Base-by-base conservation (phyloP, 2,888 invertebrate genomes). In the Sinhomidia bicolor region DNA sequence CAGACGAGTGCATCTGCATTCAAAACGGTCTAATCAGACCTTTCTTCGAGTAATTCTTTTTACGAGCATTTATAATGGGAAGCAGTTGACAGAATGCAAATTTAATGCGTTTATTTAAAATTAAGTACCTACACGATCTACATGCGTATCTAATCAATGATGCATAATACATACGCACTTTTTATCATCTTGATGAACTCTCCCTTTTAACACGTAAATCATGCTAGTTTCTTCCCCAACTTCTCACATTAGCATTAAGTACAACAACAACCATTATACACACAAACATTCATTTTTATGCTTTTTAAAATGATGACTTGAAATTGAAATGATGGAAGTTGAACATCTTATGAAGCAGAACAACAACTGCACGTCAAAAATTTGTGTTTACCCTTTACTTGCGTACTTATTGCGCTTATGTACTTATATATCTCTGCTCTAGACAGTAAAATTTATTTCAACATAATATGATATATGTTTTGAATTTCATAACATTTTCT, bases 131-230 rank as follows among this genome's bases (percentile, higher is more conserved):
- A 44, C 54, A 54, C 76, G 76, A 78, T 78, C 76, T 78, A 54
- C 76, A 78, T 78, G 76, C 76, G 76, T 78, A 54, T 32, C 76
- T 78, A 78, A 78, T 78, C 76, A 78, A 78, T 78, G 76, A 78
- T 54, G 76, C 76, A 54, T 78, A 78, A 29, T 20, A 71, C n/a
- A 54, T 57, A 57, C 65, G 71, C 74, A 54, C 84, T 65, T 84
- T 44, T 57, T 23, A 78, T 78, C 51, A 29, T 26, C 51, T 26
- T 78, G 51, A 78, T 54, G 41, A 74, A 74, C 74, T 83, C 83
- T 83, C 80, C 80, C 80, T 80, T 80, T 83, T 71, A 83, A 51
- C 71, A 54, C 68, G 83, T 83, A 83, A 71, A 83, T 71, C 71
- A 71, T 10, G 68, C 32, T 41, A 68, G 82, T 82, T 79, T 54